Base-by-base conservation (phyloP, 2,888 invertebrate genomes). In the Calliphora vomitoria region DNA sequence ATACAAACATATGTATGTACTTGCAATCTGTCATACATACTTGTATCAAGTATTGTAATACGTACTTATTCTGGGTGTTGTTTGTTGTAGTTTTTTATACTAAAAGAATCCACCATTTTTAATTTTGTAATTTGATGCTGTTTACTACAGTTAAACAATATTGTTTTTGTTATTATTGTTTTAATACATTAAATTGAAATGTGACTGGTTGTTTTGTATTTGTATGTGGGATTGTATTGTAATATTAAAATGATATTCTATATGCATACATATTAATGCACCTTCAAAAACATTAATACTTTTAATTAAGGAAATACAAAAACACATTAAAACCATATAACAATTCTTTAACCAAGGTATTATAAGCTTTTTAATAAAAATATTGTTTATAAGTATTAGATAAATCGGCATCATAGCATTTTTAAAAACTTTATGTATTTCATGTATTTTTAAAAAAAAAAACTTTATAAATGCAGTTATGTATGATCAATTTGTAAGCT, bases 121-220 rank as follows among this genome's bases (percentile, higher is more conserved):
- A 92, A 92, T 91, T 92, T 91, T 91, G 91, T 91, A 91, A 92
- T 91, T 91, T 92, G 90, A 92, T 92, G 92, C 85, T 89, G 90
- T 89, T 89, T 87, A 87, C 71, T 75, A 47, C 82, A 80, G 79
- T 79, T 85, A 85, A 74, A 66, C 50, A 50, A 68, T 68, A 82
- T 74, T 58, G 47, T 64, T 41, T 31, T 72, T 62, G 41, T 79
- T 69, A 47, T 80, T 82, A 64, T 82, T 82, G 81, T 74, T 82
- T 55, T 74, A 74, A 82, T 82, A 64, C 64, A 66, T 82, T 82
- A 55, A 72, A 82, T 53, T 82, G 81, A 82, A 82, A 82, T 82
- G 55, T 82, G 81, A 82, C 81, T 82, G 81, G 72, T 31, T 64
- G 81, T 18, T 74, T 64, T 13, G 55, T 47, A n/a, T 55, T 13